Evolutionary conservation across 1,140 invertebrate species (phyloP), one percentile per base, ranked within the genome.

Genomic region (Eubasilissa regina): DNA sequence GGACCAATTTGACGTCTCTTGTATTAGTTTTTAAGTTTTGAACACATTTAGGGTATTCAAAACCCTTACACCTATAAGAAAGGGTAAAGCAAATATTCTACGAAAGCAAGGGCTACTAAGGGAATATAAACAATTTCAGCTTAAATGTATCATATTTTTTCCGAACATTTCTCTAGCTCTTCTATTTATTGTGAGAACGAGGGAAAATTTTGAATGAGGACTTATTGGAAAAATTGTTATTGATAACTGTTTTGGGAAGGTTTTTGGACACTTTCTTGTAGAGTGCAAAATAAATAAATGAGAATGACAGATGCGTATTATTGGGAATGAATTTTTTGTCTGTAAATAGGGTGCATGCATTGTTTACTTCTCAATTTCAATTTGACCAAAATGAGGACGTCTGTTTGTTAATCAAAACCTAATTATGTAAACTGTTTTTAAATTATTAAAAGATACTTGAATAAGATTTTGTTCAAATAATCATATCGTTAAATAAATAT

Each of bases 151-250:
- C 45, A 70, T 47, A 66, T 66, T 66, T 66, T 25, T 70, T 53
- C 17, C 47, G n/a, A 70, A 70, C 45, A 51, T 19, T 70, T 70
- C 45, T 70, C 19, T 53, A 12, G 6, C 17, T 47, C 17, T 64
- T 70, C 66, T 70, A 70, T 70, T 70, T 70, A 70, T 70, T 51
- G 66, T 35, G 66, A 21, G 25, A 70, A 70, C 66, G 66, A 70
- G 66, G 66, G 47, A 51, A 70, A 70, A 70, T 51, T 70, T 70
- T 15, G 13, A 51, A 70, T 70, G n/a, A 51, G 66, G 25, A 70
- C 47, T 11, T 48, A 70, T 70, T 12, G 66, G 66, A 70, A 70
- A 35, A 70, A 53, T 53, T 70, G 44, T 70, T 53, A 70, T 51
- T 13, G 66, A 70, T 70, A 70, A 13, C 66, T 70, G 66, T 70